Conservation (phyloP, 2,797 vertebrate genomes). For the Rhincodon typus region DNA sequence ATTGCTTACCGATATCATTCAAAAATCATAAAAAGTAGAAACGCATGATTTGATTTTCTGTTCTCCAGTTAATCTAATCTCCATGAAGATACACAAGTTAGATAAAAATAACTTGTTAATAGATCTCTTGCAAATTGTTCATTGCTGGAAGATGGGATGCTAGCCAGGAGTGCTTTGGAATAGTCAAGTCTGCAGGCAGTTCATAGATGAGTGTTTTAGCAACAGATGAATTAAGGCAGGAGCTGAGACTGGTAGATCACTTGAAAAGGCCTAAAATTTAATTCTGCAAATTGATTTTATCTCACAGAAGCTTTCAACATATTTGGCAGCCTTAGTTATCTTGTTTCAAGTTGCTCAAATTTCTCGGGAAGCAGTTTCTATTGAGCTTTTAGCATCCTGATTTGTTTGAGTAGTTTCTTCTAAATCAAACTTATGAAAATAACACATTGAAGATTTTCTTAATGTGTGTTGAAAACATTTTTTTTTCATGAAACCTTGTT, state of each 20-base stretch:
- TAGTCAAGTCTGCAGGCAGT: not conserved
- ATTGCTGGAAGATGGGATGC: not conserved
- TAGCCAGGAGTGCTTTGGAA: not conserved
- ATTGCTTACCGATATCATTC: not conserved
- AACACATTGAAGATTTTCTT: not conserved
- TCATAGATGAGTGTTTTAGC: not conserved
- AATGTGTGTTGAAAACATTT: not conserved
- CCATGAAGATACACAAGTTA: not conserved
- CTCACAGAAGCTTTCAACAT: slow-evolving; percentile 5
- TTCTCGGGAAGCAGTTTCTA: not conserved
- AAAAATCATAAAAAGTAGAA: not conserved
- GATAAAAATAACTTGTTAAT: not conserved
- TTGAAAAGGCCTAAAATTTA: not conserved
- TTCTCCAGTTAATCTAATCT: not conserved
- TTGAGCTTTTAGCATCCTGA: not conserved
- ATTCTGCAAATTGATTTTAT: slow-evolving; percentile 5
- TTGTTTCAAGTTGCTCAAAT: not conserved
- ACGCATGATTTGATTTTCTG: not conserved
- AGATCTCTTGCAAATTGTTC: not conserved
- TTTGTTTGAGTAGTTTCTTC: not conserved
- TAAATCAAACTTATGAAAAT: not conserved
- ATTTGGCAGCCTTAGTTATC: not conserved
- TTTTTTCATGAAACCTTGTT: not conserved
- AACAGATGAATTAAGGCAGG: not conserved
- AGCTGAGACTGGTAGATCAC: not conserved